Conservation (phyloP, 1,140 invertebrate species). For the Colletes latitarsis region DNA sequence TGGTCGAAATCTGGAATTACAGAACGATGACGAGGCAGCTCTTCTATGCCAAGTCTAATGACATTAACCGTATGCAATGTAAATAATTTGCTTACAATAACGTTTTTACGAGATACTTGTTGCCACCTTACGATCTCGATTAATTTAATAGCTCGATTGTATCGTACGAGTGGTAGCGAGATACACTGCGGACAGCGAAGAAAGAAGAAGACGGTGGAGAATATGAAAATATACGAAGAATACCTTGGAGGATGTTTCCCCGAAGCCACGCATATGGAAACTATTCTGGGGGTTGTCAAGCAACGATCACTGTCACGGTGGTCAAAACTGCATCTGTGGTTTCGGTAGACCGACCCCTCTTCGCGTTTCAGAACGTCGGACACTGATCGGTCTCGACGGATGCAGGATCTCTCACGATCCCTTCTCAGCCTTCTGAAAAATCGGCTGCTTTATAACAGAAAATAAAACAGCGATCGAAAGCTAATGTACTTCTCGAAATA, state of each 20-base stretch:
- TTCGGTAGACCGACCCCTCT: constrained; percentile 52
- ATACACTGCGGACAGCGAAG: constrained; percentile 3
- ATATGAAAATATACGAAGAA: constrained; percentile 62
- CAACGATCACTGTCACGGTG: constrained; percentile 57
- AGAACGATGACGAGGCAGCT: neutral
- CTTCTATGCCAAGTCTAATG: too few species aligned
- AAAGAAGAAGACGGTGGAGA: neutral
- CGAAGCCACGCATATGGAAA: constrained; percentile 44
- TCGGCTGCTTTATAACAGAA: neutral
- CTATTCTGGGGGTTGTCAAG: constrained; percentile 44
- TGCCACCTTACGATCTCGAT: too few species aligned
- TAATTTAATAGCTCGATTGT: constrained; percentile 12
- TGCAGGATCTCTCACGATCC: constrained; percentile 21
- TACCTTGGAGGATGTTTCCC: constrained; percentile 41
- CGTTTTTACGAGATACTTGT: too few species aligned
- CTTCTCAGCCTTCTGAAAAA: neutral
- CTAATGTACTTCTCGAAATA: neutral
- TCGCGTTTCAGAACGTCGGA: constrained; percentile 62
- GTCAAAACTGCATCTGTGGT: constrained; percentile 67
- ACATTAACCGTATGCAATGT: too few species aligned
- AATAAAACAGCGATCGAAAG: neutral
- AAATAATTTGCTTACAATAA: too few species aligned
- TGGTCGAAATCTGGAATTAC: neutral
- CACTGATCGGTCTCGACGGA: constrained; percentile 54
- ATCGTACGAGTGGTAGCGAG: neutral